Evolutionary conservation across 1,140 invertebrate species (phyloP), one percentile per base, ranked within the genome.

Genomic region (Copidosoma floridanum): DNA sequence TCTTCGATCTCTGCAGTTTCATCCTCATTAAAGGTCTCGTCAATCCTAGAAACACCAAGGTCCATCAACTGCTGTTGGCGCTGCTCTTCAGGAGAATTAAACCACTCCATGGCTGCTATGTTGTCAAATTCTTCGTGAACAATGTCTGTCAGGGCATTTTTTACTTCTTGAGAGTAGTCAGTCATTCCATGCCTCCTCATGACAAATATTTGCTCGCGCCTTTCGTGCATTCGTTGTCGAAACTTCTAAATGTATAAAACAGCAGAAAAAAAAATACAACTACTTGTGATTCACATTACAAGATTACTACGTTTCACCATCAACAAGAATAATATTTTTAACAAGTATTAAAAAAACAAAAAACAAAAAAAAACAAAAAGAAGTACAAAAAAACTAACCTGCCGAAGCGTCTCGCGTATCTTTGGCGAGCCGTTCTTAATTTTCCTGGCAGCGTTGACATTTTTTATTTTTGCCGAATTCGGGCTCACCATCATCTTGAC

Each of bases 401-500:
- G 63, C 70, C 80, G 65, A 4, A 81, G 47, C 29, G 75, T 57
- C 51, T 81, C 72, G 51, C 73, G 71, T 11, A 79, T 65, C 59
- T 79, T 75, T 2, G 78, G 78, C 3, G 77, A 79, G 3, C 74
- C 77, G 43, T 75, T 56, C 68, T 65, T 78, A 0, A 78, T 65
- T 71, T 71, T 80, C 32, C 73, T 68, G 0, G 44, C 70, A 5
- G 63, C 61, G 29, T 75, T 73, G 43, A 65, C 67, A 35, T 53
- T 74, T 51, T 67, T 79, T 5, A 73, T 38, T 69, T 74, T 76
- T 8, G 38, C 53, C 8, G 48, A 57, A 37, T 65, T 64, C n/a
- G 68, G 69, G 63, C 68, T 77, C 38, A 67, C 24, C 7, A 68
- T 62, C 71, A 74, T 76, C 5, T 20, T 67, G 56, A 61, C 50